Conservation (phyloP, 53 echinoderm and acorn worm species). For the Crossaster papposus region DNA sequence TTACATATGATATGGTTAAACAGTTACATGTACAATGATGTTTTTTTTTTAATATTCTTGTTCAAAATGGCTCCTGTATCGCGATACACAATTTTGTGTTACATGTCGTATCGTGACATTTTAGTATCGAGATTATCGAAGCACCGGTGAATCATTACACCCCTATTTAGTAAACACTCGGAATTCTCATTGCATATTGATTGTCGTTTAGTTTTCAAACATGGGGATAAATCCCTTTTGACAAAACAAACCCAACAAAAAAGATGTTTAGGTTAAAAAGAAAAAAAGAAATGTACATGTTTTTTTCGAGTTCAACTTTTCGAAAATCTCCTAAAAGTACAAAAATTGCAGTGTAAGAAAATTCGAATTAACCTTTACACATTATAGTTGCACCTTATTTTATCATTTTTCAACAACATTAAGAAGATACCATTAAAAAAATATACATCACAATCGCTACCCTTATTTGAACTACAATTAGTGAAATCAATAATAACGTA, state of each 20-base stretch:
- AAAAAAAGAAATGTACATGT: neutral
- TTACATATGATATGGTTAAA: too few relatives aligned
- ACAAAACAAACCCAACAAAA: neutral
- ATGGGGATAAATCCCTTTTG: neutral
- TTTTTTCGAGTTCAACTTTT: neutral
- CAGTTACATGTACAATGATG: too few relatives aligned
- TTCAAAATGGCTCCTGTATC: too few relatives aligned
- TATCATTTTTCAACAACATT: neutral
- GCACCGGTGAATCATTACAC: too few relatives aligned
- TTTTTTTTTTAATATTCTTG: too few relatives aligned
- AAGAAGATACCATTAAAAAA: neutral
- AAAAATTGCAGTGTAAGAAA: neutral
- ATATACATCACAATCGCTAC: neutral
- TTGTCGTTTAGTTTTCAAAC: too few relatives aligned
- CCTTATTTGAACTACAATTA: neutral
- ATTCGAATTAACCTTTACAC: neutral
- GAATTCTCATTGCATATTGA: too few relatives aligned
- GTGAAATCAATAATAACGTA: neutral
- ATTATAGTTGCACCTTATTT: neutral
- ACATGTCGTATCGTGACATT: too few relatives aligned
- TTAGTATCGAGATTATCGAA: too few relatives aligned
- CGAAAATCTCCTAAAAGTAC: neutral
- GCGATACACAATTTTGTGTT: too few relatives aligned
- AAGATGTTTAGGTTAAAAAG: neutral
- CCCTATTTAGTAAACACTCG: too few relatives aligned